Percentiles rank a stretch among this genome's conserved stretches.
Conservation (phyloP, 2,113 vertebrate genomes). For the Rallus limicola region DNA sequence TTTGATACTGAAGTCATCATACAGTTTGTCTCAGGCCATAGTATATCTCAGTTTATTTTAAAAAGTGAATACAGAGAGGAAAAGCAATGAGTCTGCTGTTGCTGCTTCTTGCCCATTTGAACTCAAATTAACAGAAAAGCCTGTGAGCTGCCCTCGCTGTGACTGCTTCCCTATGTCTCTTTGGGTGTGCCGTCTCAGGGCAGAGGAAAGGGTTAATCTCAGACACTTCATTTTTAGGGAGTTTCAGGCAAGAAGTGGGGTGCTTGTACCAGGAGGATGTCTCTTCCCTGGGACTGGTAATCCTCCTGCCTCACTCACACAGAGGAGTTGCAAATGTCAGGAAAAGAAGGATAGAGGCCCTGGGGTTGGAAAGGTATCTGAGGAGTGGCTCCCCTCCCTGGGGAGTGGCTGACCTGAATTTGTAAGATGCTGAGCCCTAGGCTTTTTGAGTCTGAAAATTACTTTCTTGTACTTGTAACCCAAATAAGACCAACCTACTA, state of each 20-base stretch:
- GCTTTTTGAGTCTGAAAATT: not conserved
- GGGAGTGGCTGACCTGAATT: not conserved
- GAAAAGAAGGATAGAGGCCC: not conserved
- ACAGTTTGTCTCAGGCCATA: not conserved
- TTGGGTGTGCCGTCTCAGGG: accelerated
- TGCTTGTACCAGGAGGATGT: not conserved
- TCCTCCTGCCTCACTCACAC: accelerated
- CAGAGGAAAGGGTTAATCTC: not conserved
- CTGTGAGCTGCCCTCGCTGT: not conserved
- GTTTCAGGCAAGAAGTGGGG: not conserved
- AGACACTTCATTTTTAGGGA: not conserved
- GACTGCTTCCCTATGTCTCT: not conserved
- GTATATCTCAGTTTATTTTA: not conserved
- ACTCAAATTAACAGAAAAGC: not conserved
- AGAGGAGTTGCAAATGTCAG: not conserved
- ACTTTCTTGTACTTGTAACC: not conserved
- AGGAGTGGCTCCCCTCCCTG: not conserved
- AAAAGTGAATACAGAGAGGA: not conserved
- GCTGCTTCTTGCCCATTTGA: not conserved
- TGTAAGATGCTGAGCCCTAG: not conserved
- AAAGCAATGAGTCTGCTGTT: not conserved
- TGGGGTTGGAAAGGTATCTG: not conserved
- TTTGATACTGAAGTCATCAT: not conserved
- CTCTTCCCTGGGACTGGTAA: not conserved
- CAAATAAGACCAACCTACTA: not conserved